Percentiles rank a stretch among this genome's conserved stretches.
Conservation (phyloP, 2,113 vertebrate species). For the Melanotaenia duboulayi region DNA sequence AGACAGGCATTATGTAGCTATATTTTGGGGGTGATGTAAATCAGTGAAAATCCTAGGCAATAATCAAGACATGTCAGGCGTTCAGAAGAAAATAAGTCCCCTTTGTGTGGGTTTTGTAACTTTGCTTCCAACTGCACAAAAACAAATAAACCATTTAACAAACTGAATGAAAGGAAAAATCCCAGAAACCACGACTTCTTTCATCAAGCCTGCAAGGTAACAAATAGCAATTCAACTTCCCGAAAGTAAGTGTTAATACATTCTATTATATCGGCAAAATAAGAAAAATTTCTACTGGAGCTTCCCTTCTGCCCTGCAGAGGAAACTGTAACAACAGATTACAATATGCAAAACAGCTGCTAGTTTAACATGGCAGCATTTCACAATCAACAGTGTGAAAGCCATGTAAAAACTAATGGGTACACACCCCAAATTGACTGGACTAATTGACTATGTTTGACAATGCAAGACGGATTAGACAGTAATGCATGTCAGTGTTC, state of each 20-base stretch:
- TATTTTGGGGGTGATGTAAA: too few relatives aligned
- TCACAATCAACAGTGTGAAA: slow-evolving; percentile 47
- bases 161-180: neutral
- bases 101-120: too few relatives aligned
- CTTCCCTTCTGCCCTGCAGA: neutral
- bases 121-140: too few relatives aligned
- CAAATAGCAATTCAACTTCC: neutral
- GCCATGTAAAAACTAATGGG: slow-evolving; percentile 56
- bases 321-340: slow-evolving; percentile 20
- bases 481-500: slow-evolving; percentile 38
- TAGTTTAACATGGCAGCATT: slow-evolving; percentile 60
- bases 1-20: too few relatives aligned
- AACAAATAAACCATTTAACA: neutral
- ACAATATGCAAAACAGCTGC: slow-evolving; percentile 36
- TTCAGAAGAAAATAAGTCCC: too few relatives aligned
- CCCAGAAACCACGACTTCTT: neutral
- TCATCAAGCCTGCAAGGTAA: neutral
- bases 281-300: neutral
- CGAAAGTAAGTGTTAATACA: neutral
- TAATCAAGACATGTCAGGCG: too few relatives aligned
- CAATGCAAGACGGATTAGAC: slow-evolving; percentile 44
- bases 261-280: slow-evolving; percentile 6
- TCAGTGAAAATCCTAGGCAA: too few relatives aligned
- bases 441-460: slow-evolving; percentile 52
- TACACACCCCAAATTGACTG: slow-evolving; percentile 58